Base-by-base conservation (phyloP, 2,888 invertebrate species). In the Acleris holmiana region DNA sequence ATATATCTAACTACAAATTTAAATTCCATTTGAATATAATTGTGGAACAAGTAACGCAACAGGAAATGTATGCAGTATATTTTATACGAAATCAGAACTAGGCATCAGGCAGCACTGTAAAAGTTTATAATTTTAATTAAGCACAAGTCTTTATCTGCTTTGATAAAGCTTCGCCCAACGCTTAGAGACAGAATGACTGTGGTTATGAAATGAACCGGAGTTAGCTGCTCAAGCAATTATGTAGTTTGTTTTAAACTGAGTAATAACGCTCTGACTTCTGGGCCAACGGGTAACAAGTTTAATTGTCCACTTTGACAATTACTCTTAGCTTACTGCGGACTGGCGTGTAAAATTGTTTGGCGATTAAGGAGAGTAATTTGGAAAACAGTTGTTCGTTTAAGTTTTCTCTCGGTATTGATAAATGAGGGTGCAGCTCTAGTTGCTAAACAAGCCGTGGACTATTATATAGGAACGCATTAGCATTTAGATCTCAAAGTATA, bases 391-490 rank as follows among this genome's bases (percentile, higher is more conserved):
- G 54, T 25, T 53, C 21, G 25, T 60, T 65, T 55, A 55, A 55
- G 60, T 61, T 84, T 80, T 78, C 80, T 79, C 47, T 47, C 47
- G 17, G 73, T 84, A 86, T 85, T 84, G 85, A 89, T 86, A 80
- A 85, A 83, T 78, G 81, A 80, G 79, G 78, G 75, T 77, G 70
- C 69, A 76, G 84, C 73, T 74, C 86, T 78, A 83, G 79, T 85
- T 89, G 80, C 68, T 79, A 79, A 88, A 86, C 83, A 81, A 86
- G 79, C 79, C 85, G 84, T 85, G 83, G 80, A 80, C 75, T 83
- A 81, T n/a, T n/a, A n/a, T n/a, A n/a, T 73, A 75, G 72, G 71
- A 70, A 73, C 81, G 83, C 80, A 84, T 88, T 88, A 86, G 73
- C 79, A 80, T 79, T 71, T 68, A 62, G 41, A 61, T 50, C 49